phyloP scores from a whole-genome alignment of 2,888 invertebrate species.

The Malthinus seriepunctatus region DNA sequence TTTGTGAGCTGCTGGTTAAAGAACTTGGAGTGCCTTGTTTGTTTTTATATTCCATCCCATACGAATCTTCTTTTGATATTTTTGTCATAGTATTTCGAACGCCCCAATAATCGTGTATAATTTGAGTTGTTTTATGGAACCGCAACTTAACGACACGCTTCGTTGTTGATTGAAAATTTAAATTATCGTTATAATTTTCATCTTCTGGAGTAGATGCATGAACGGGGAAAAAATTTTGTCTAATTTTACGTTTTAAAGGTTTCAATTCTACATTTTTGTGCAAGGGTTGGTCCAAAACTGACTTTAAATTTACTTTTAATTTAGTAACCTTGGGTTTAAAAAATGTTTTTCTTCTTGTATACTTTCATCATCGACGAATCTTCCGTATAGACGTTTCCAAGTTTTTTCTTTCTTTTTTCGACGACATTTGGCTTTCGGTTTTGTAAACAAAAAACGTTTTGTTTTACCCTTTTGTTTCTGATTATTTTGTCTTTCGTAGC shows the following conservation, averaged over 20 bases:
- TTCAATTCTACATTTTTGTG: not conserved
- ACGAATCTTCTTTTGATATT: too few species aligned
- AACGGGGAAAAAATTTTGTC: not conserved
- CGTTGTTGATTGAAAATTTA: not conserved
- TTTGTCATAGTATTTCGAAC: too few species aligned
- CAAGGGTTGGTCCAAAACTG: not conserved
- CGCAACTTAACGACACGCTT: too few species aligned
- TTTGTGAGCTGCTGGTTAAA: too few species aligned
- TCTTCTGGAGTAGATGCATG: not conserved
- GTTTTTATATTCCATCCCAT: too few species aligned
- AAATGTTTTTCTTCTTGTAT: conserved; percentile 35
- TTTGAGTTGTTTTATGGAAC: too few species aligned
- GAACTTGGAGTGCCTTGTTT: too few species aligned
- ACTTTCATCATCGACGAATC: not conserved
- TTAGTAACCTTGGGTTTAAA: conserved; percentile 39
- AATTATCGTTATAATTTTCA: not conserved
- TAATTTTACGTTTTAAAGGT: not conserved
- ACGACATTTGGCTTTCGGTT: conserved; percentile 21
- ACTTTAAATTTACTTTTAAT: conserved; percentile 35
- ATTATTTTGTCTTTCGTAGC: too few species aligned
- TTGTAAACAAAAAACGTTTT: conserved; percentile 26
- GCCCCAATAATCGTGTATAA: too few species aligned
- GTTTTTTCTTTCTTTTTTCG: conserved; percentile 32
- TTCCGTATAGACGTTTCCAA: conserved; percentile 37
- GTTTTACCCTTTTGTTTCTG: not conserved